Evolutionary conservation across 1,140 invertebrate genomes (phyloP).

Genomic region (Kradibia gibbosae): DNA sequence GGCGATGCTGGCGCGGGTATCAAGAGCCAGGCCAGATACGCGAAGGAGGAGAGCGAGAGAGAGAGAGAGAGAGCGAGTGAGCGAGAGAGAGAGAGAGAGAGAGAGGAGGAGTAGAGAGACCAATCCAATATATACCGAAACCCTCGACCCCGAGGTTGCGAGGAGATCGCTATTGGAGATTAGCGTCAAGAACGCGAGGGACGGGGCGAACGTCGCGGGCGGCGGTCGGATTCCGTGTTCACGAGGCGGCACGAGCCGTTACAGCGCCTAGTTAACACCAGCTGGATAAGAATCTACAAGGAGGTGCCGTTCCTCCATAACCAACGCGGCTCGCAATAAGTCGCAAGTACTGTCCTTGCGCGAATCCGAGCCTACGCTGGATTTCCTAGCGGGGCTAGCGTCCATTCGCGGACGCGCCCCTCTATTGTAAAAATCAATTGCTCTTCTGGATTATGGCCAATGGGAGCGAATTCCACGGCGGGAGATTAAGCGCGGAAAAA

Average conservation of each 20-base stretch:
- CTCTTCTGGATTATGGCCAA: no score
- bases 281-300: constrained; percentile 57
- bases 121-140: neutral
- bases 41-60: no score
- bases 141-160: constrained; percentile 24
- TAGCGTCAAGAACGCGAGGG: constrained; percentile 39
- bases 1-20: no score
- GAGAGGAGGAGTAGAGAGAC: no score
- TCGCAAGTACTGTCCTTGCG: constrained; percentile 51
- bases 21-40: neutral
- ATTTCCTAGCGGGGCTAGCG: neutral
- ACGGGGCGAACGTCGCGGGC: constrained; percentile 45
- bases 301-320: constrained; percentile 43
- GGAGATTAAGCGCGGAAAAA: no score
- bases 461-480: no score
- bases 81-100: no score
- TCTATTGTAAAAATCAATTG: no score
- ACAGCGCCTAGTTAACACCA: constrained; percentile 58
- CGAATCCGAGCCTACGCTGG: neutral
- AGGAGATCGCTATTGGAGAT: constrained; percentile 38
- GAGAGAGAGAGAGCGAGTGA: no score
- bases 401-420: no score
- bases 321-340: constrained; percentile 55
- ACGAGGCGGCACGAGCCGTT: constrained; percentile 39
- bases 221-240: constrained; percentile 53